phyloP scores from a whole-genome alignment of 2,113 vertebrate species.

The Oncorhynchus masou region DNA sequence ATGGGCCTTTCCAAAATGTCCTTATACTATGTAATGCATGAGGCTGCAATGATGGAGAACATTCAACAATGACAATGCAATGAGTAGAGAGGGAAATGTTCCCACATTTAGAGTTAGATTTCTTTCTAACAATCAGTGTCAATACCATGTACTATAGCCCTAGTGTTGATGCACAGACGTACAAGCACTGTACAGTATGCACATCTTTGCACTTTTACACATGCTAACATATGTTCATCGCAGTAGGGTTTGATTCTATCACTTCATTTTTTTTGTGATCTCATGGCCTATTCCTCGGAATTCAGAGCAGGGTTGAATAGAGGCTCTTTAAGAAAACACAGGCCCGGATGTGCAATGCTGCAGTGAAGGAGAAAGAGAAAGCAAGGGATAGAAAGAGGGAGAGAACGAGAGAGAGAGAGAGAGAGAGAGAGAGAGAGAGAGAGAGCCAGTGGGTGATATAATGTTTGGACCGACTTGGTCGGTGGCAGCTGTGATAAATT shows the following conservation, averaged over 20 bases:
- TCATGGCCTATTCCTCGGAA: neutral
- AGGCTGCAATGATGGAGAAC: constrained; percentile 53
- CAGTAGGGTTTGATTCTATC: no score
- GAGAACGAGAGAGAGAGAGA: constrained; percentile 1
- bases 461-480: constrained; percentile 9
- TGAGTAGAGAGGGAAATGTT: neutral
- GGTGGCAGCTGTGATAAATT: constrained; percentile 36
- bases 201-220: no score
- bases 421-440: neutral
- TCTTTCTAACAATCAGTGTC: neutral
- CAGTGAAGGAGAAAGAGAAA: constrained; percentile 1
- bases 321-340: constrained; percentile 2
- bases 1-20: constrained; percentile 54
- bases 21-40: constrained; percentile 44
- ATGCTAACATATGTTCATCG: no score
- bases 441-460: constrained; percentile 13
- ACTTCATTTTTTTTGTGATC: no score
- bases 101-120: neutral
- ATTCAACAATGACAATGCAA: constrained; percentile 25
- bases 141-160: neutral
- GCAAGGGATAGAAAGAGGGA: neutral
- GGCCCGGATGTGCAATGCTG: neutral
- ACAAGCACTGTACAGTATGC: neutral
- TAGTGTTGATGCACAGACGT: neutral
- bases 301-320: neutral